Evolutionary conservation across 1,140 invertebrate species (phyloP), one percentile per base, ranked within the genome.

Genomic region (Trichonephila clavata): DNA sequence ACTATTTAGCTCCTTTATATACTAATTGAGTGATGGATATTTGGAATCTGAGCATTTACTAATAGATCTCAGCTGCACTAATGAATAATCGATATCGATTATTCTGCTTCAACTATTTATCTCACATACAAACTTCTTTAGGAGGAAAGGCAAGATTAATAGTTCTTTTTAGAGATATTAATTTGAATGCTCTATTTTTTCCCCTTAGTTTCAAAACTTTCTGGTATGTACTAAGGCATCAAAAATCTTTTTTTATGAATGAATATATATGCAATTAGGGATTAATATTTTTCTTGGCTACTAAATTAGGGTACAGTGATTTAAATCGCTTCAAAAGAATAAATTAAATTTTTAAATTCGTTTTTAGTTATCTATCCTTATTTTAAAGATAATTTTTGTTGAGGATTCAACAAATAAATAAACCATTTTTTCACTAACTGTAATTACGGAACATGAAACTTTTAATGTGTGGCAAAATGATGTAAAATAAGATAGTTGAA

Each of bases 101-200:
- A 32, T 68, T 68, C 65, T 77, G 13, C 68, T 77, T 77, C 24
- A 18, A 77, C 24, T 77, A 77, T 77, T 77, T 77, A 77, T 77
- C 68, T 77, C 27, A 27, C 68, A 77, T 39, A 32, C 24, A 77
- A 77, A 77, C 24, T 77, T 14, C 24, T 77, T 39, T 77, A 77
- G 24, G 16, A 77, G 16, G 68, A 16, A 77, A 77, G 65, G 16
- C 24, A 18, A 77, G 16, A 77, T 27, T 77, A 18, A 39, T 83
- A 50, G 43, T 57, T 59, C 43, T 83, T 59, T 57, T 57, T 16
- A 83, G 20, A 57, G 18, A 18, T 68, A 68, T 68, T 68, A 68
- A 68, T 68, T 68, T 24, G 65, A 68, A 68, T 68, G 21, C 6
- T 24, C 1, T 8, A 24, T 24, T 24, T 68, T 68, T 68, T 68